Conservation (phyloP, 2,113 vertebrate genomes). For the Fukomys damarensis region DNA sequence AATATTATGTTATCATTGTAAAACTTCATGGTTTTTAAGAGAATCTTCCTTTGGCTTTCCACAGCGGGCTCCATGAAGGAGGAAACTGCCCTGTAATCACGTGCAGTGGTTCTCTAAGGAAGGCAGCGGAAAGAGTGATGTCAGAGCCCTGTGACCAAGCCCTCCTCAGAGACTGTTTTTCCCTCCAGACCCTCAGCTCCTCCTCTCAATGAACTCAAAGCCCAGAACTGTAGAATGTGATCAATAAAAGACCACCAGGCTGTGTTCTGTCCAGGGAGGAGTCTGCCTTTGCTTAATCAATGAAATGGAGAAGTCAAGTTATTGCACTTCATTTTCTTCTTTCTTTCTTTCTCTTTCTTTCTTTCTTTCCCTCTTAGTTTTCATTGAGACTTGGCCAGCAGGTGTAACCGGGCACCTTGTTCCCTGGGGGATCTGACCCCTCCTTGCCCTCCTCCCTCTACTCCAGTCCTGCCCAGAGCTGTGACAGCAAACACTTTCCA, state of each 20-base stretch:
- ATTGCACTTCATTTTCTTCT: too few species aligned
- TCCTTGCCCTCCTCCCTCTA: not conserved
- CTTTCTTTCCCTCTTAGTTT: too few species aligned
- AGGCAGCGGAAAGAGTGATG: conserved; percentile 21
- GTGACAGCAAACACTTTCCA: conserved; percentile 48
- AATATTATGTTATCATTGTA: not conserved
- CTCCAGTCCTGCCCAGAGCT: not conserved
- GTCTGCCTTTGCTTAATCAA: conserved; percentile 27
- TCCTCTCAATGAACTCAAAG: not conserved
- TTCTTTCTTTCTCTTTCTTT: too few species aligned
- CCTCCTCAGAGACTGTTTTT: not conserved
- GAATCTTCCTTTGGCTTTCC: not conserved
- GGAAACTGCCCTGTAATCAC: not conserved
- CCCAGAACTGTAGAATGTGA: not conserved
- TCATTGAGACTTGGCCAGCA: conserved; percentile 65
- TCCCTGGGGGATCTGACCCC: not conserved
- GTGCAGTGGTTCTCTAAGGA: not conserved
- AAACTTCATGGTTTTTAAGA: not conserved
- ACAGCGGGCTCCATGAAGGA: not conserved
- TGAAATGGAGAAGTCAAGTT: not conserved
- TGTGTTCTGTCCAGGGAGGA: not conserved
- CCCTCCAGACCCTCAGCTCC: not conserved
- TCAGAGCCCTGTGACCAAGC: too few species aligned
- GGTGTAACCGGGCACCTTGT: not conserved
- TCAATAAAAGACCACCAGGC: not conserved